phyloP scores from a whole-genome alignment of 2,113 vertebrate species.

The Pelecanus crispus region DNA sequence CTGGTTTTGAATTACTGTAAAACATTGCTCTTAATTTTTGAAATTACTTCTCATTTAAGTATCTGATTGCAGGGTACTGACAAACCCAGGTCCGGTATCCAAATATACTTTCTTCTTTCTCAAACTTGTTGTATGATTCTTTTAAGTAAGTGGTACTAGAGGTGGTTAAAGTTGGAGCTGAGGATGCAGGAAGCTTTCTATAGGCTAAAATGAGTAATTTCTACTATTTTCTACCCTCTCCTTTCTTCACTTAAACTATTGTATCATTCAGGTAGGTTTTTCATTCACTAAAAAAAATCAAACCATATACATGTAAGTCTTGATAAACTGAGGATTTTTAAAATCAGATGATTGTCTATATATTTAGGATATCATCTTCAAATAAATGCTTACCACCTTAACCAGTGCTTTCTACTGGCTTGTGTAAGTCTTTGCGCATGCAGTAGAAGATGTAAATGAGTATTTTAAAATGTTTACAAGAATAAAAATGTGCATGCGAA shows the following conservation, averaged over 20 bases:
- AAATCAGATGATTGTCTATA: background rate
- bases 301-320: background rate
- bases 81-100: background rate
- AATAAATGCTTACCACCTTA: background rate
- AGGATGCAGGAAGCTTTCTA: background rate
- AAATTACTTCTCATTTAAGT: background rate
- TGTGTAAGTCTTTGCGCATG: background rate
- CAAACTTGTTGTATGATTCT: background rate
- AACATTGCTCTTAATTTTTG: slow-evolving; percentile 18
- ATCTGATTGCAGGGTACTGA: background rate
- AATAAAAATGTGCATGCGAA: background rate
- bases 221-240: background rate
- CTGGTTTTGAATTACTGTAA: slow-evolving; percentile 7
- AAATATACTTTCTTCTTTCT: background rate
- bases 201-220: background rate
- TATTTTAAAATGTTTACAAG: background rate
- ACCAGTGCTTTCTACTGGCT: background rate
- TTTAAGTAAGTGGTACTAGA: background rate
- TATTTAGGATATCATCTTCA: background rate
- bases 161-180: background rate
- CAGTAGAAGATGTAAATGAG: background rate
- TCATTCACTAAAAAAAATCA: background rate
- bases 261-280: background rate
- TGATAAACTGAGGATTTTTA: background rate
- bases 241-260: background rate